Evolutionary conservation across 2,797 vertebrate genomes (phyloP), one percentile per base, ranked within the genome.

Genomic region (Emydoidea blandingii): DNA sequence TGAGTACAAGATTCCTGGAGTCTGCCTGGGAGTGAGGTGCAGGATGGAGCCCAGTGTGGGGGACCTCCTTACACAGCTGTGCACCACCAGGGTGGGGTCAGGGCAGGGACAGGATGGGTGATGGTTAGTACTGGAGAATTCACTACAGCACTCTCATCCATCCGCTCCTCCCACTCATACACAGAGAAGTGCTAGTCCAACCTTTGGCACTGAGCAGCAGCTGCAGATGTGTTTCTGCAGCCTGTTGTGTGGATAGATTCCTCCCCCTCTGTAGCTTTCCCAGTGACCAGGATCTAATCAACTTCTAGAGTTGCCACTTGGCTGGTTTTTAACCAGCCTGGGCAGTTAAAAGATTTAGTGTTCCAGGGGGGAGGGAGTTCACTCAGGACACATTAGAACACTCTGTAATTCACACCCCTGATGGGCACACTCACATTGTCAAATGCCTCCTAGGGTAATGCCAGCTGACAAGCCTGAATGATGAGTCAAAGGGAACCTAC

Each of bases 121-220:
- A 37, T 31, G 6, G 8, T 4, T 57, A 49, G 7, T 52, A 27
- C 74, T 1, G 1, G 53, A 25, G 37, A 2, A 31, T 12, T 0
- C 57, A 49, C 4, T 47, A n/a, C 68, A 15, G 25, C 52, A 79
- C 53, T 87, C 41, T 44, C 11, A 52, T 80, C 10, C 50, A 3
- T 18, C 34, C 29, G 11, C 2, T 0, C 76, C 80, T 31, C 91
- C 62, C 41, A 37, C 41, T 52, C 0, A 0, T 34, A 18, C 8
- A 14, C 8, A 2, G 0, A 23, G 85, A 87, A 94, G 72, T 23
- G 80, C 83, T 41, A 5, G 59, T 56, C 9, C 2, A 50, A 79
- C 54, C 81, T 86, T 68, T 53, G 72, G 34, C 25, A 72, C 49
- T 54, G 79, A 0, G 0, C 6, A 52, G 41, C 44, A 54, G 79